Evolutionary conservation across 2,797 vertebrate species (phyloP), one percentile per base, ranked within the genome.

Genomic region (Chrysocyon brachyurus): DNA sequence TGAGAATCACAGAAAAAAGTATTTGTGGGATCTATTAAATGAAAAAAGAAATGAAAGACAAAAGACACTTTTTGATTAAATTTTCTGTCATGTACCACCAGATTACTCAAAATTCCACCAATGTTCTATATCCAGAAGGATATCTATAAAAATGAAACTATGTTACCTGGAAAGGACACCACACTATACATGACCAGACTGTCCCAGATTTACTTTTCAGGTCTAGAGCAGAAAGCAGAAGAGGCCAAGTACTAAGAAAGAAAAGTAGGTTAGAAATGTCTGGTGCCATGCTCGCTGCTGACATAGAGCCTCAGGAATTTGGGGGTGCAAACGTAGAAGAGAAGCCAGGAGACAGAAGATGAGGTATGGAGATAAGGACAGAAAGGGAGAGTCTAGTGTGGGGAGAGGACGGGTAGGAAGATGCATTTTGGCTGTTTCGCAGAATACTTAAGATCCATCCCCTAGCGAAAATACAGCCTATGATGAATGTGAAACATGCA

Each of bases 251-350:
- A 59, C 26, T 28, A 91, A 52, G 63, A 94, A 52, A 70, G 52
- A 81, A 40, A 40, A 16, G 7, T 15, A 5, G 22, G 17, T 56
- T 5, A 79, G 33, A 26, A 79, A 84, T 26, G 16, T n/a, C 26
- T 79, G 57, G 28, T 31, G 19, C 19, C 9, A 57, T 64, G 46
- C 33, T 28, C 0, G 1, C 9, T 4, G 0, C 28, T 2, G 52
- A 52, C 61, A 63, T 0, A 22, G 31, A 78, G 40, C 28, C 54
- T 66, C 78, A 19, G 40, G 61, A 26, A 68, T 33, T 82, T 31
- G 56, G 9, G 22, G 49, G 24, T 46, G 3, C 19, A 40, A 17
- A 73, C 10, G 6, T 1, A 36, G 7, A 40, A 31, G 40, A 31
- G 15, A 54, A 0, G 5, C n/a, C 24, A 26, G 28, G 46, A 56